phyloP scores from a whole-genome alignment of 2,113 vertebrate genomes.

The Taxidea taxus region DNA sequence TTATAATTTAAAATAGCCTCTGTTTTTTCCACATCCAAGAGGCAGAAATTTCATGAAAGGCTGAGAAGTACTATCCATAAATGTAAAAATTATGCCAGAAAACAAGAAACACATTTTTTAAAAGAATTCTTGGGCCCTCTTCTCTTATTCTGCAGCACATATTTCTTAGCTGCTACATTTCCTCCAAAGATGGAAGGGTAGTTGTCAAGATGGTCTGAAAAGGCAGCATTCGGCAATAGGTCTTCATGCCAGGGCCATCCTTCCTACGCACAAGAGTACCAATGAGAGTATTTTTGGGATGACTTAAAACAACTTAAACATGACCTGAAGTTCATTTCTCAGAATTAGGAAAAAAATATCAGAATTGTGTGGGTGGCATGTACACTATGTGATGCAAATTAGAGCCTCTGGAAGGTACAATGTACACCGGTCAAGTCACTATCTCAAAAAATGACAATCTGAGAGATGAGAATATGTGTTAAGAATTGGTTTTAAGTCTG shows the following conservation, averaged over 20 bases:
- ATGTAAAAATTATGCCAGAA: slow-evolving; percentile 72
- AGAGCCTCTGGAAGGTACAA: background rate
- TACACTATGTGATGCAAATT: background rate
- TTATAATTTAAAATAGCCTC: slow-evolving; percentile 65
- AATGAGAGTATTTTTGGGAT: background rate
- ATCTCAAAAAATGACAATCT: background rate
- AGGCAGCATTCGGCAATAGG: background rate
- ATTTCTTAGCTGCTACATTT: slow-evolving; percentile 54
- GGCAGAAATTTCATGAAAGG: slow-evolving; percentile 67
- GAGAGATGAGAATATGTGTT: background rate
- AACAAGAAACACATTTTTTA: slow-evolving; percentile 49
- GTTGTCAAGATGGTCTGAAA: background rate
- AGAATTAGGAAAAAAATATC: background rate
- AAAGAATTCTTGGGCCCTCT: slow-evolving; percentile 45
- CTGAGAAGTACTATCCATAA: slow-evolving; percentile 66
- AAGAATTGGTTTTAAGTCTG: slow-evolving; percentile 36
- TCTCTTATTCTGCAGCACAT: slow-evolving; percentile 1
- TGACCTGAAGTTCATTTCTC: background rate
- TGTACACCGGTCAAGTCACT: background rate
- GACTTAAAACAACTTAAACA: background rate
- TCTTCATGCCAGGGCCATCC: background rate
- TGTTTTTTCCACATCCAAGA: slow-evolving; percentile 45
- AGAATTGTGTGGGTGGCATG: background rate
- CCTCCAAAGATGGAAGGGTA: background rate
- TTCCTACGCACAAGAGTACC: background rate